Percentiles rank a stretch among this genome's conserved stretches.
These are phyloP conservation scores for Sylvilagus floridanus DNA, from an alignment of 2,797 vertebrate genomes.

Conservation along the genomic window DNA sequence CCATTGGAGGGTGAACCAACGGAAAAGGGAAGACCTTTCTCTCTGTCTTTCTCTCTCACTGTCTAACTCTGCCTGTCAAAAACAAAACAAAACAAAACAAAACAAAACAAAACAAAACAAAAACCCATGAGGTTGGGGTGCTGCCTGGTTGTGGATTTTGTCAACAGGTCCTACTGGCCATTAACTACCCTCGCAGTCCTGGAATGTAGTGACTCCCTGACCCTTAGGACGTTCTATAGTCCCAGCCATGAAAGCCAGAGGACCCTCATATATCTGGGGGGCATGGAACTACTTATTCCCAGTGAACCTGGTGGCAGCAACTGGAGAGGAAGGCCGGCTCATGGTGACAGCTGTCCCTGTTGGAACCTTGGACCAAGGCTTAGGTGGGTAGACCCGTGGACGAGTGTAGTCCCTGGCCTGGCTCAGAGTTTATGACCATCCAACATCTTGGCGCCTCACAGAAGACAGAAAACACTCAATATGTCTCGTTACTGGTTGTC, in stretches of 20 bases:
- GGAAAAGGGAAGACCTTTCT: too few species aligned
- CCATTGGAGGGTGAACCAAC: too few species aligned
- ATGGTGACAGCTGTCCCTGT: background rate
- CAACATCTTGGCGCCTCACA: background rate
- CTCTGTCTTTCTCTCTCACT: too few species aligned
- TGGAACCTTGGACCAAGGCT: background rate
- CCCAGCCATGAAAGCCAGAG: background rate
- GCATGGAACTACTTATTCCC: background rate
- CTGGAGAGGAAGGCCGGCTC: background rate
- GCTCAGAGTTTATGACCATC: background rate
- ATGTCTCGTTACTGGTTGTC: background rate
- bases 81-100: too few species aligned
- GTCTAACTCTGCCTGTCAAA: too few species aligned
- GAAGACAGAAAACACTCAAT: background rate
- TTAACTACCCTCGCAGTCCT: background rate
- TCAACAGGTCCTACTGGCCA: background rate
- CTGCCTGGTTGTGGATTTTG: background rate
- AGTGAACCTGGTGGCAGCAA: background rate
- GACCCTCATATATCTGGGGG: too few species aligned
- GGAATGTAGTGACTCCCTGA: background rate
- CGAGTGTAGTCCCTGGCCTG: background rate
- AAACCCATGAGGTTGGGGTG: background rate
- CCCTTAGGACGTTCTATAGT: background rate
- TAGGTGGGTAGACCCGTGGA: background rate
- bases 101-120: too few species aligned